Evolutionary conservation across 2,797 vertebrate species (phyloP).

Genomic region (Bradypodion ventrale): DNA sequence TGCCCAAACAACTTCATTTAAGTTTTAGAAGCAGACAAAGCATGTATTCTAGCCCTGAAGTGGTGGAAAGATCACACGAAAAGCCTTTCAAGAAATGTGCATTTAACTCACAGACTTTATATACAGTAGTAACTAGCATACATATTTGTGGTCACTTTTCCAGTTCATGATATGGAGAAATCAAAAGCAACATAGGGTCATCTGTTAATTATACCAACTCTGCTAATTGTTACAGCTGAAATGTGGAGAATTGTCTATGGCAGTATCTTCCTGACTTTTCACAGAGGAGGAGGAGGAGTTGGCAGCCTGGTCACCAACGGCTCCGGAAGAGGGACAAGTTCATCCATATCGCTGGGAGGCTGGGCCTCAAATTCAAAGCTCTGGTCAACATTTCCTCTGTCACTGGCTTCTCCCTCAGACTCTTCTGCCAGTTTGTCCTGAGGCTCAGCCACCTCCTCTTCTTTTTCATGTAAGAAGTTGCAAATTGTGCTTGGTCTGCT

Average conservation of each 20-base stretch:
- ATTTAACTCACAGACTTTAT: neutral
- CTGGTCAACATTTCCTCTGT: slow-evolving; percentile 52
- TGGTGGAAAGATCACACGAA: neutral
- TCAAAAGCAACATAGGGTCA: neutral
- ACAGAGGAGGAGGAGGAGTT: slow-evolving; percentile 59
- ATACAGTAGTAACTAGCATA: neutral
- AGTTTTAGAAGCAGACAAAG: neutral
- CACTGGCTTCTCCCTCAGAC: slow-evolving; percentile 68
- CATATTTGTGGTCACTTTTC: slow-evolving; percentile 14
- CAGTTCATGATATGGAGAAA: slow-evolving; percentile 1
- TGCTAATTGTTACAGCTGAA: neutral
- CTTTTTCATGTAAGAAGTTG: slow-evolving; percentile 76
- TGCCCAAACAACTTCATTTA: neutral
- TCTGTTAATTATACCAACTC: neutral
- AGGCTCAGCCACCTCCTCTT: slow-evolving; percentile 67
- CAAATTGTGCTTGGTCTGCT: slow-evolving; percentile 78
- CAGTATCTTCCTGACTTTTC: slow-evolving; percentile 56
- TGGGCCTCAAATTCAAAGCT: slow-evolving; percentile 59
- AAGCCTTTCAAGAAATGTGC: neutral
- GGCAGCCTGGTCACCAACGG: slow-evolving; percentile 54
- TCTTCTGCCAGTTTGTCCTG: slow-evolving; percentile 72
- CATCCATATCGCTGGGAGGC: slow-evolving; percentile 49
- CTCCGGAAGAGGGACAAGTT: slow-evolving; percentile 45
- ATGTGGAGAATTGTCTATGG: slow-evolving; percentile 51
- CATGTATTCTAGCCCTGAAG: neutral